Percentiles rank a stretch among this genome's conserved stretches.
Conservation (phyloP, 2,113 vertebrate genomes). For the Picathartes gymnocephalus region DNA sequence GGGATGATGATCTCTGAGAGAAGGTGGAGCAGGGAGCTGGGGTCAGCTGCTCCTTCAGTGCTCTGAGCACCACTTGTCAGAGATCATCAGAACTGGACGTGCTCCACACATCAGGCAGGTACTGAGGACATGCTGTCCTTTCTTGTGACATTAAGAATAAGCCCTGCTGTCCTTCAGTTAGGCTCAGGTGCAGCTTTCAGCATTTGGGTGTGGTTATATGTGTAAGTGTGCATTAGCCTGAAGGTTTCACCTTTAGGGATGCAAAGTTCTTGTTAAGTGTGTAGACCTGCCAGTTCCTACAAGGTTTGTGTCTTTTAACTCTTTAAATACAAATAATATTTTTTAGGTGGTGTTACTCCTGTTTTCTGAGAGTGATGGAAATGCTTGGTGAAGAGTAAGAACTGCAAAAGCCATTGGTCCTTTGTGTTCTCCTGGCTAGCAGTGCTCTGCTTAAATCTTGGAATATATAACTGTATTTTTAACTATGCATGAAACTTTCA, state of each 20-base stretch:
- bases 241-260: not conserved
- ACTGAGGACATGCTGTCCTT: not conserved
- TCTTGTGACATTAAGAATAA: not conserved
- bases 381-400: not conserved
- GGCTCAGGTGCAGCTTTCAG: not conserved
- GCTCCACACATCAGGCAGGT: not conserved
- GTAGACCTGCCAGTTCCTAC: not conserved
- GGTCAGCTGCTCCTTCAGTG: not conserved
- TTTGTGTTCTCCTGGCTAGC: not conserved
- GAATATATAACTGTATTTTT: not conserved
- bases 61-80: not conserved
- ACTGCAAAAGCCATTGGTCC: not conserved
- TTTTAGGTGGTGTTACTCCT: not conserved
- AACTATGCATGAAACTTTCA: not conserved
- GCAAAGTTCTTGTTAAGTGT: not conserved
- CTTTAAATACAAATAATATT: not conserved
- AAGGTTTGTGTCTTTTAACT: not conserved
- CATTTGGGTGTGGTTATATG: not conserved
- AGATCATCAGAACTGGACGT: fast-evolving
- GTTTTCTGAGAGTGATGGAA: not conserved
- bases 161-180: not conserved
- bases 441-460: not conserved
- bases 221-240: not conserved
- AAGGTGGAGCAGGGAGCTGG: not conserved
- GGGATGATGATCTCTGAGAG: not conserved